A percentile compares a stretch with the other conserved stretches of the same genome.
These are phyloP conservation scores for Sphaerophoria rueppellii DNA, from an alignment of 2,888 invertebrate species.

Conservation along the genomic window DNA sequence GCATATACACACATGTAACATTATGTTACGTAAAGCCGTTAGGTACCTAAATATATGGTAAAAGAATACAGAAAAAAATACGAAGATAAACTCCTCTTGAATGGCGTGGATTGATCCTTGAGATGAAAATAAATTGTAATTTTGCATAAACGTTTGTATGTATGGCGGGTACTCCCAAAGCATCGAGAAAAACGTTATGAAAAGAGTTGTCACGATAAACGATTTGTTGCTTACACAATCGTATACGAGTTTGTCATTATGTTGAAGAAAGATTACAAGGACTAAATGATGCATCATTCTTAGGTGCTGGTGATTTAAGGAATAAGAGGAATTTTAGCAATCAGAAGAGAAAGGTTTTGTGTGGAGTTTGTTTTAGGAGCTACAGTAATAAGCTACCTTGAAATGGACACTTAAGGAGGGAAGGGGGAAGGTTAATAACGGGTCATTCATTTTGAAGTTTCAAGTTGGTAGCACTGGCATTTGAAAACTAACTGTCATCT, in stretches of 20 bases:
- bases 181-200: slow-evolving; percentile 40
- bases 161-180: slow-evolving; percentile 5
- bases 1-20: slow-evolving; percentile 59
- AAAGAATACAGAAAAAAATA: slow-evolving; percentile 16
- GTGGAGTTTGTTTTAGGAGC: too few species aligned
- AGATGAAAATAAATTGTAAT: slow-evolving; percentile 73
- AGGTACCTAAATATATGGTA: slow-evolving; percentile 23
- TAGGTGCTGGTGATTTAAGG: not conserved
- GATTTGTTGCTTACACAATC: slow-evolving; percentile 46
- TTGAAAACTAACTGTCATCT: too few species aligned
- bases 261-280: slow-evolving; percentile 26
- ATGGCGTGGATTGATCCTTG: slow-evolving; percentile 71
- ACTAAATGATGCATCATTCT: slow-evolving; percentile 54
- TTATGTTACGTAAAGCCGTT: slow-evolving; percentile 49
- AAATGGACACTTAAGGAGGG: too few species aligned
- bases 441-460: too few species aligned
- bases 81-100: slow-evolving; percentile 58
- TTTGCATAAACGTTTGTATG: slow-evolving; percentile 65
- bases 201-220: slow-evolving; percentile 62
- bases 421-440: too few species aligned
- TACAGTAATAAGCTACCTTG: too few species aligned
- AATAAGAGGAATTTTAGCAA: not conserved
- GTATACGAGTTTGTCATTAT: not conserved
- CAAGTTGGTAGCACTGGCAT: too few species aligned
- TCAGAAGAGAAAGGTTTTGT: too few species aligned